Conservation (phyloP, 2,113 vertebrate genomes). For the Heteronetta atricapilla region DNA sequence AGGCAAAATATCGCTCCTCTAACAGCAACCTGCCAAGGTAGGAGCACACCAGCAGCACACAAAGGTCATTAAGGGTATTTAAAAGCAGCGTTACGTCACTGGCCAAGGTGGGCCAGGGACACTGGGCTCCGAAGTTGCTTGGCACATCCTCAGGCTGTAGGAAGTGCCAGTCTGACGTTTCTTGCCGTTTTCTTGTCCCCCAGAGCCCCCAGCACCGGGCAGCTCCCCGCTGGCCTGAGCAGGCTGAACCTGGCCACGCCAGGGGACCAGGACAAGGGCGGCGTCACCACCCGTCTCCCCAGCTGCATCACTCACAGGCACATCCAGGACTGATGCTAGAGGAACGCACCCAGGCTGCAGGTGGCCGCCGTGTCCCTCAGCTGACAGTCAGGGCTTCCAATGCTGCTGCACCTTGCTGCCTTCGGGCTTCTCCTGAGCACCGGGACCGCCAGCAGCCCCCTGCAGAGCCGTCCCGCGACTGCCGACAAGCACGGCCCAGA, state of each 20-base stretch:
- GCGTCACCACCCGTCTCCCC: accelerated
- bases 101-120: background rate
- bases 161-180: background rate
- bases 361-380: background rate
- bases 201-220: background rate
- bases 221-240: background rate
- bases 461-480: background rate
- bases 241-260: background rate
- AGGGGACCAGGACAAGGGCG: background rate
- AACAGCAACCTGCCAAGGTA: slow-evolving; percentile 7
- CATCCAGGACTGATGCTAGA: accelerated
- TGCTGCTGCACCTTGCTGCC: background rate
- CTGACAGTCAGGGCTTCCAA: background rate
- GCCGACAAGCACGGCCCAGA: background rate
- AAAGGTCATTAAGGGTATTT: background rate
- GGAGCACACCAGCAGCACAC: background rate
- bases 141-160: background rate
- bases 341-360: background rate
- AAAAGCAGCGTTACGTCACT: accelerated
- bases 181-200: background rate
- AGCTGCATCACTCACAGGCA: background rate
- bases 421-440: background rate
- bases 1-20: slow-evolving; percentile 40
- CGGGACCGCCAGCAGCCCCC: accelerated
- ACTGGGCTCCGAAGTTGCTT: accelerated